phyloP scores from a whole-genome alignment of 2,797 vertebrate genomes.

The Myiotriccus ornatus region DNA sequence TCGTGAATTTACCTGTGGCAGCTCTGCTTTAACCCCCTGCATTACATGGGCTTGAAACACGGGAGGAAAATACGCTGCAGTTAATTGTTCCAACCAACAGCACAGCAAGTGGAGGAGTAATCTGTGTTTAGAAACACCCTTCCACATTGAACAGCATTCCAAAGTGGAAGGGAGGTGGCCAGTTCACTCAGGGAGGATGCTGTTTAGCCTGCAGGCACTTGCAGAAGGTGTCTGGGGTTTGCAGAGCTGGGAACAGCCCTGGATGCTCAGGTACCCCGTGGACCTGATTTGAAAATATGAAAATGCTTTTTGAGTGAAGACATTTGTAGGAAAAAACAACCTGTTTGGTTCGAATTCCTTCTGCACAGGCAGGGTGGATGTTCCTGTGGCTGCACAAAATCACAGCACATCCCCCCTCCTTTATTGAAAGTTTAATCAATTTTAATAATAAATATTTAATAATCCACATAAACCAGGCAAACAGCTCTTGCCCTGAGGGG shows the following conservation, averaged over 20 bases:
- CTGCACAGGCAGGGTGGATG: background rate
- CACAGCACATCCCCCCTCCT: background rate
- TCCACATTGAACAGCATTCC: background rate
- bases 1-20: background rate
- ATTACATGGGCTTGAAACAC: background rate
- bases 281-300: background rate
- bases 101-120: background rate
- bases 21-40: background rate
- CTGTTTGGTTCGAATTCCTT: background rate
- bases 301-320: background rate
- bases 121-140: background rate
- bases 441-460: background rate
- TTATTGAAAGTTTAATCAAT: background rate
- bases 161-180: background rate
- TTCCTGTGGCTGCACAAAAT: background rate
- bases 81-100: background rate
- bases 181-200: background rate
- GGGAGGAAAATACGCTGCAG: background rate
- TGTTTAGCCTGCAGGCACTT: background rate
- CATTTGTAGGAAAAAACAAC: background rate
- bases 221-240: background rate
- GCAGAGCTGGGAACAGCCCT: background rate
- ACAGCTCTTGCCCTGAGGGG: background rate
- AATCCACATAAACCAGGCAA: background rate
- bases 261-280: background rate